Conservation (phyloP, 2,797 vertebrate species). For the Tragelaphus oryx region DNA sequence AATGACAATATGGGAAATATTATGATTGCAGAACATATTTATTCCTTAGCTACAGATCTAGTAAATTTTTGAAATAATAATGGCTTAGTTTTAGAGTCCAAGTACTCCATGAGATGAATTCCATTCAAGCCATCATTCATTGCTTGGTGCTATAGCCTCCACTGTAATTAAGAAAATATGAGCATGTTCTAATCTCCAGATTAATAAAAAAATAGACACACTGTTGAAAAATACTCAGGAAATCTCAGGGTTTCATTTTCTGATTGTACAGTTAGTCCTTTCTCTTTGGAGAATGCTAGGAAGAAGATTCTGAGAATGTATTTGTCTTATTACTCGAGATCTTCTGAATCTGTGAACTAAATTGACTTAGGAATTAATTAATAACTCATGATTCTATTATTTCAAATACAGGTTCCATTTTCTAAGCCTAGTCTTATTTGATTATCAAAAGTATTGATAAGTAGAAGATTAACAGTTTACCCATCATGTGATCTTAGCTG, state of each 20-base stretch:
- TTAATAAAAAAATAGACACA: not conserved
- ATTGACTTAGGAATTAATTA: not conserved
- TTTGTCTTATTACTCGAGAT: not conserved
- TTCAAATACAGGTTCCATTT: not conserved
- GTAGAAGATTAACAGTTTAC: not conserved
- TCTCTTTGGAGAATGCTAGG: not conserved
- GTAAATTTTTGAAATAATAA: not conserved
- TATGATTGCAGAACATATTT: not conserved
- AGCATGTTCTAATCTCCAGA: not conserved
- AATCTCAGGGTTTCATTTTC: not conserved
- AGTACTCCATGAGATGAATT: not conserved
- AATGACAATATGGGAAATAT: not conserved
- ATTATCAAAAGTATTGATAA: not conserved
- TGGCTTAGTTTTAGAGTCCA: not conserved
- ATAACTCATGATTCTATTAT: not conserved
- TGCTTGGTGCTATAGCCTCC: not conserved
- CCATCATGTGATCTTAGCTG: not conserved
- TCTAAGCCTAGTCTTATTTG: not conserved
- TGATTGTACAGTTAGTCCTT: not conserved
- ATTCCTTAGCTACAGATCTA: not conserved
- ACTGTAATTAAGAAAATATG: not conserved
- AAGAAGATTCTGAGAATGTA: not conserved
- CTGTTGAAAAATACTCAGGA: not conserved
- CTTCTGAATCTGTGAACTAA: not conserved
- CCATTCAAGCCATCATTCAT: not conserved